phyloP scores from a whole-genome alignment of 2,888 invertebrate species.

The Drosophila robusta region DNA sequence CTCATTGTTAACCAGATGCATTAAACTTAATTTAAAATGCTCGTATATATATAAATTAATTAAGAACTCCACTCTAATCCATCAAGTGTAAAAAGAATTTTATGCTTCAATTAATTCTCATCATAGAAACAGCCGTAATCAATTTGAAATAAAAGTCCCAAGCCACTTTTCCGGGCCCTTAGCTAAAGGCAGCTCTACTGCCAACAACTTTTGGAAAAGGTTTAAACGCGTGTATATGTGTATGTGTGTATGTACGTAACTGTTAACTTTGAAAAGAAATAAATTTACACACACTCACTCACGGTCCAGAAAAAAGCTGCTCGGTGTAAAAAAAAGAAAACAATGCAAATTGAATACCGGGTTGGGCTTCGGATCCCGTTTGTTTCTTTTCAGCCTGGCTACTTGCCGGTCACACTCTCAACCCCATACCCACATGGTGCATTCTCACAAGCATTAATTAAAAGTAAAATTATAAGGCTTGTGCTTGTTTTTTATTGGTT shows the following conservation, averaged over 20 bases:
- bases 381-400: slow-evolving; percentile 26
- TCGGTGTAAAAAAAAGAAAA: slow-evolving; percentile 38
- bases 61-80: slow-evolving; percentile 37
- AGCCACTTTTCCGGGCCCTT: slow-evolving; percentile 29
- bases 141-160: slow-evolving; percentile 52
- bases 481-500: slow-evolving; percentile 9
- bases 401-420: slow-evolving; percentile 3
- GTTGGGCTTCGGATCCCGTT: slow-evolving; percentile 35
- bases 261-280: slow-evolving; percentile 63
- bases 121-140: slow-evolving; percentile 67
- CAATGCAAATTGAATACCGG: slow-evolving; percentile 71
- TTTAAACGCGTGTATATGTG: slow-evolving; percentile 12
- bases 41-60: slow-evolving; percentile 63
- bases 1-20: slow-evolving; percentile 33
- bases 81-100: slow-evolving; percentile 57
- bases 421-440: slow-evolving; percentile 11
- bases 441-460: slow-evolving; percentile 64
- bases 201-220: slow-evolving; percentile 28
- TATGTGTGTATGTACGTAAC: slow-evolving; percentile 26
- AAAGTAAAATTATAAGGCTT: slow-evolving; percentile 70
- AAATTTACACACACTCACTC: slow-evolving; percentile 32
- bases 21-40: slow-evolving; percentile 47
- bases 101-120: slow-evolving; percentile 70
- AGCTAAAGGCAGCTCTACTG: slow-evolving; percentile 4
- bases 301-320: slow-evolving; percentile 8